Evolutionary conservation across 2,113 vertebrate species (phyloP).

Genomic region (Noturus placidus): DNA sequence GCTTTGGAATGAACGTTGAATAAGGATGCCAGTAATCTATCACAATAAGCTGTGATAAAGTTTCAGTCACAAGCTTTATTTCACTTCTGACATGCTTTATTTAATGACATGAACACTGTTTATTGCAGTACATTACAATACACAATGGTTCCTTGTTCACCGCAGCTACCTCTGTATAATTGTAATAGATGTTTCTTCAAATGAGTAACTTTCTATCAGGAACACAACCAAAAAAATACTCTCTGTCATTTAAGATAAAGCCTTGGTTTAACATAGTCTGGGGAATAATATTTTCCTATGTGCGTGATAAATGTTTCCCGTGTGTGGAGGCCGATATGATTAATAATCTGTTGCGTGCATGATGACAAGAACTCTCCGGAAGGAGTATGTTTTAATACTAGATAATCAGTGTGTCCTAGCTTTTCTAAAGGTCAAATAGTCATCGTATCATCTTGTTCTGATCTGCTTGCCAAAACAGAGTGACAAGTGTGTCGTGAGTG

Average conservation of each 20-base stretch:
- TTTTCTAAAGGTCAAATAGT: slow-evolving; percentile 26
- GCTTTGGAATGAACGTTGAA: not conserved
- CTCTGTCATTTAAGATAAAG: not conserved
- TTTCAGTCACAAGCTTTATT: not conserved
- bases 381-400: slow-evolving; percentile 28
- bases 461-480: not conserved
- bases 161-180: not conserved
- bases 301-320: not conserved
- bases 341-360: not conserved
- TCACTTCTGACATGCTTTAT: not conserved
- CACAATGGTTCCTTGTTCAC: not conserved
- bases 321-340: not conserved
- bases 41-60: not conserved
- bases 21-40: not conserved
- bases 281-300: not conserved
- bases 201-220: not conserved
- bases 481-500: not conserved
- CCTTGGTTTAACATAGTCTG: not conserved
- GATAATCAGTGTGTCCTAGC: slow-evolving; percentile 19
- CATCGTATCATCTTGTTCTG: not conserved
- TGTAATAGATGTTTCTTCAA: not conserved
- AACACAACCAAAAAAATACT: not conserved
- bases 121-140: not conserved
- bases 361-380: not conserved
- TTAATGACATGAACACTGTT: not conserved